Percentiles rank a stretch among this genome's conserved stretches.
These are phyloP conservation scores for Oryzias javanicus DNA, from an alignment of 2,113 vertebrate species.

Conservation along the genomic window DNA sequence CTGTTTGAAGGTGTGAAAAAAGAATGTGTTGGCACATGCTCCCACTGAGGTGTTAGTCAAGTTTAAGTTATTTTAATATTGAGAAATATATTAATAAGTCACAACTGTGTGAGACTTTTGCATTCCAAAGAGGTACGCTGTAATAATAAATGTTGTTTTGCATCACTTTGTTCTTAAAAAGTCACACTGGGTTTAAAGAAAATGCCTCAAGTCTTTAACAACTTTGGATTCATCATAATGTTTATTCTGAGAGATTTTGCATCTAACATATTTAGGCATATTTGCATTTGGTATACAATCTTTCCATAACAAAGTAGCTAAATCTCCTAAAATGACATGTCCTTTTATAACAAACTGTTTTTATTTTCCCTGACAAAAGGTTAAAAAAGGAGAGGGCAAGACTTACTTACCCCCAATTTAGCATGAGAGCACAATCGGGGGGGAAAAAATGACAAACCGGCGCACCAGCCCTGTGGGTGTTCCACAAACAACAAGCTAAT, in stretches of 20 bases:
- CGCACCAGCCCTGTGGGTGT: not conserved
- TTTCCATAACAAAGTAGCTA: too few species aligned
- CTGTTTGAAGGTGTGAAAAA: conserved; percentile 21
- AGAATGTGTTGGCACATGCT: not conserved
- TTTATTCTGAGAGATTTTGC: too few species aligned
- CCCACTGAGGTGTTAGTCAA: conserved; percentile 7
- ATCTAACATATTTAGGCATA: too few species aligned
- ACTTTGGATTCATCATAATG: not conserved
- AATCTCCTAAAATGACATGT: too few species aligned
- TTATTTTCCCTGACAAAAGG: not conserved
- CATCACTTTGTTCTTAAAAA: not conserved
- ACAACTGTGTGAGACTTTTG: not conserved
- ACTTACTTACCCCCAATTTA: not conserved
- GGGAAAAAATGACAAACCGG: not conserved
- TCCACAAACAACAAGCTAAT: not conserved
- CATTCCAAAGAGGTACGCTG: conserved; percentile 4
- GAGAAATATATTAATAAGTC: not conserved
- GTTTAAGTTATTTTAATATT: conserved; percentile 25
- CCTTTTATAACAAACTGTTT: too few species aligned
- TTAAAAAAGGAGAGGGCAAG: not conserved
- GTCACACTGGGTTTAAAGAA: not conserved
- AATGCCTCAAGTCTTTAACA: not conserved
- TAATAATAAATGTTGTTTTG: not conserved
- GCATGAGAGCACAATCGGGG: not conserved
- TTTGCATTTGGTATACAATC: too few species aligned